A percentile compares a stretch with the other conserved stretches of the same genome.
Conservation (phyloP, 2,113 vertebrate genomes). For the Oophaga pumilio region DNA sequence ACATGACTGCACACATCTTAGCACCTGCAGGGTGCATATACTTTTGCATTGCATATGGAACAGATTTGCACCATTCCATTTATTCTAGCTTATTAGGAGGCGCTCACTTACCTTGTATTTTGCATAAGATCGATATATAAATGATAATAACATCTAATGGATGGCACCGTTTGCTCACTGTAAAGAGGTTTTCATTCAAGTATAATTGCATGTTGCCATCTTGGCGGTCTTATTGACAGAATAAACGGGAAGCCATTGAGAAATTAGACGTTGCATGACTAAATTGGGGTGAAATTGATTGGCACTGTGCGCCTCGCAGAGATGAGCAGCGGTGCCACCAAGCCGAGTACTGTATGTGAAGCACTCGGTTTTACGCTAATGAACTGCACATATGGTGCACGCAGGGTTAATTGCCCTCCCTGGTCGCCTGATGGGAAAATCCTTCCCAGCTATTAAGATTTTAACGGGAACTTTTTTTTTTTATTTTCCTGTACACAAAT, state of each 20-base stretch:
- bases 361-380: neutral
- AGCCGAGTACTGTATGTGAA: neutral
- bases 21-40: too few species aligned
- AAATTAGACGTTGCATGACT: neutral
- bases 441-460: constrained; percentile 15
- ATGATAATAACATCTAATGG: neutral
- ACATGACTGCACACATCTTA: too few species aligned
- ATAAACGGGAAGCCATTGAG: neutral
- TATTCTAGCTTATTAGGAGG: too few species aligned
- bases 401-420: constrained; percentile 27
- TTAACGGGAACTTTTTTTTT: neutral
- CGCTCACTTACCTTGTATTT: too few species aligned
- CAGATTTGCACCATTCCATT: too few species aligned
- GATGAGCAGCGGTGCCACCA: neutral
- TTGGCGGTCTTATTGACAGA: neutral
- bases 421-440: constrained; percentile 7
- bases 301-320: neutral
- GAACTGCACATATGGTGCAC: neutral
- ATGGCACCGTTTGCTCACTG: neutral
- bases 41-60: too few species aligned
- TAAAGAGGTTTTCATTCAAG: neutral
- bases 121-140: too few species aligned
- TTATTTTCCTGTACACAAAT: neutral
- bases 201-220: neutral
- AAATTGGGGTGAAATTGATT: neutral